phyloP scores from a whole-genome alignment of 2,888 invertebrate species.

The Stomorhina lunata region DNA sequence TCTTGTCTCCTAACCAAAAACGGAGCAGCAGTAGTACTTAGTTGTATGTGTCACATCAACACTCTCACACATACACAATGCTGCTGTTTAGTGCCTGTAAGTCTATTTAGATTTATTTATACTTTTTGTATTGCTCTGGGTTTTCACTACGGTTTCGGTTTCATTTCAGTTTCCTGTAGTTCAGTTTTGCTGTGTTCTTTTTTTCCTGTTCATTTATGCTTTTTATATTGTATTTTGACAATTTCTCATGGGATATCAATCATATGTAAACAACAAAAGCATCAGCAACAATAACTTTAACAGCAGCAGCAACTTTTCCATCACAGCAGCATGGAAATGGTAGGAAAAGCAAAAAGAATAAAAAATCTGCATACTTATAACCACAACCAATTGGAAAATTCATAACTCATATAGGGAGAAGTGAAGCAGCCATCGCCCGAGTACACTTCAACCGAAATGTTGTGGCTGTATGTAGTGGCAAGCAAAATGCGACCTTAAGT shows the following conservation, averaged over 20 bases:
- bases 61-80: too few relatives aligned
- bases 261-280: constrained; percentile 26
- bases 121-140: not conserved
- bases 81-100: not conserved
- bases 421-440: not conserved
- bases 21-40: too few relatives aligned
- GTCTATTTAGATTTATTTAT: not conserved
- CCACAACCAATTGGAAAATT: constrained; percentile 31
- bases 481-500: constrained; percentile 13
- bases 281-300: not conserved
- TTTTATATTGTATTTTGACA: constrained; percentile 37
- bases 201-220: not conserved
- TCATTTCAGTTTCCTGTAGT: not conserved
- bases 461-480: not conserved
- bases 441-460: not conserved
- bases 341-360: not conserved
- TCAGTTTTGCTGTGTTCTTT: not conserved
- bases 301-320: not conserved
- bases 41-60: too few relatives aligned
- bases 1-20: not conserved
- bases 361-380: not conserved
- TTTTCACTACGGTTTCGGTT: too few relatives aligned
- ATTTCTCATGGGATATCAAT: constrained; percentile 45
- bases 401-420: not conserved
- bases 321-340: not conserved